Conservation (phyloP, 37 sponge, comb jelly and placozoan species). For the Spongia lamella region DNA sequence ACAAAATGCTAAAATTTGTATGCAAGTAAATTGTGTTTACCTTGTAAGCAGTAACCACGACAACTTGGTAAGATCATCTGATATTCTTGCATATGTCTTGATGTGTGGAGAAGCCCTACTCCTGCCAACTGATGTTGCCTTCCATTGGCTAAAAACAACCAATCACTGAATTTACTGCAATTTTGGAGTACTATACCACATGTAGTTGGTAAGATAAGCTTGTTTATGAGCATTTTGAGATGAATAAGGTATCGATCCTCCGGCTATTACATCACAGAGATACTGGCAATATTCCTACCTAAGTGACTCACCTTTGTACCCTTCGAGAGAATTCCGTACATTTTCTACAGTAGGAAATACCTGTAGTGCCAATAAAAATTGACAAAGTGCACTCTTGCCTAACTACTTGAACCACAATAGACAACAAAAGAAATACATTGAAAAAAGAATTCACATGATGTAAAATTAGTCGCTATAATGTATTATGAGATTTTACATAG, state of each 20-base stretch:
- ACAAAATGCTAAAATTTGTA: neutral
- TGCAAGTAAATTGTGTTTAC: constrained; percentile 19
- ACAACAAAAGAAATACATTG: no score
- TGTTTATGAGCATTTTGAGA: constrained; percentile 72
- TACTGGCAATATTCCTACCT: neutral
- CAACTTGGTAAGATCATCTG: constrained; percentile 59
- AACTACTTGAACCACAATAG: no score
- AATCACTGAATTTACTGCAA: neutral
- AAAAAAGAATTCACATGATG: no score
- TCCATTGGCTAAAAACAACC: constrained; percentile 64
- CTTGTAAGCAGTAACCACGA: constrained; percentile 94
- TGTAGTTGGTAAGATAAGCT: constrained; percentile 61
- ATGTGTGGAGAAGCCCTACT: constrained; percentile 90
- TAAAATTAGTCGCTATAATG: no score
- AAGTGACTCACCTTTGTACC: constrained; percentile 63
- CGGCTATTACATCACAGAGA: constrained; percentile 47
- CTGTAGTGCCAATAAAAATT: no score
- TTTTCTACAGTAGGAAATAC: constrained; percentile 91
- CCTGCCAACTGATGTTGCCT: constrained; percentile 67
- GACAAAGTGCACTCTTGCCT: no score
- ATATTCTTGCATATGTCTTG: constrained; percentile 87
- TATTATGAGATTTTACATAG: no score
- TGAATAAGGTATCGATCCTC: constrained; percentile 86
- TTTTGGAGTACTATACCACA: constrained; percentile 37
- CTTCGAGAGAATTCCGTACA: constrained; percentile 80